Evolutionary conservation across 92 coral and sea anemone genomes (phyloP).

Genomic region (Zoanthus gigantus): DNA sequence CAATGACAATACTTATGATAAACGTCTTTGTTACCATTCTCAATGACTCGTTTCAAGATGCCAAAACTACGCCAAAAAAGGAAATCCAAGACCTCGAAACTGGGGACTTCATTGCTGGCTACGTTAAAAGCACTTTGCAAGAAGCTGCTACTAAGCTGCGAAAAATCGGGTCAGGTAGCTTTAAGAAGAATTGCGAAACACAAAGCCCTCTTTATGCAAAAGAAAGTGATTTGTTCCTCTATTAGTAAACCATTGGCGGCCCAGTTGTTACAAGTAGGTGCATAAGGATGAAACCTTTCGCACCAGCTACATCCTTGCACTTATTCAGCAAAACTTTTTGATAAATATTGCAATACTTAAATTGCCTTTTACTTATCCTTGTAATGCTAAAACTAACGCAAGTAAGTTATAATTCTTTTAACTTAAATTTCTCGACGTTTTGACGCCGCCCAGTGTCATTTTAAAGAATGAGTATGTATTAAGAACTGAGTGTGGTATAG

Average conservation of each 20-base stretch:
- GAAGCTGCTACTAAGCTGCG: constrained; percentile 64
- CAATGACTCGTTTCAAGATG: constrained; percentile 82
- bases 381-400: no score
- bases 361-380: no score
- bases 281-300: no score
- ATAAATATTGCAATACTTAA: no score
- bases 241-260: background rate
- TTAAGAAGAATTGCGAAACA: background rate
- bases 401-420: no score
- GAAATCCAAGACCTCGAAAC: constrained; percentile 64
- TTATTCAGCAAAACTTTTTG: no score
- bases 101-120: constrained; percentile 65
- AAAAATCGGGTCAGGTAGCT: background rate
- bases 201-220: constrained; percentile 16
- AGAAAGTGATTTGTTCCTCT: constrained; percentile 55
- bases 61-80: constrained; percentile 30
- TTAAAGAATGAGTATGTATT: no score
- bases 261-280: no score
- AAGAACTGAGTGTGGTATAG: no score
- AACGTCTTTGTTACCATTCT: constrained; percentile 88
- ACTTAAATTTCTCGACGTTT: no score
- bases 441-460: no score
- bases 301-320: no score
- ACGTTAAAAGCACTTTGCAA: constrained; percentile 57
- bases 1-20: constrained; percentile 73